A percentile compares a stretch with the other conserved stretches of the same genome.
Conservation (phyloP, 2,113 vertebrate genomes). For the Spea bombifrons region DNA sequence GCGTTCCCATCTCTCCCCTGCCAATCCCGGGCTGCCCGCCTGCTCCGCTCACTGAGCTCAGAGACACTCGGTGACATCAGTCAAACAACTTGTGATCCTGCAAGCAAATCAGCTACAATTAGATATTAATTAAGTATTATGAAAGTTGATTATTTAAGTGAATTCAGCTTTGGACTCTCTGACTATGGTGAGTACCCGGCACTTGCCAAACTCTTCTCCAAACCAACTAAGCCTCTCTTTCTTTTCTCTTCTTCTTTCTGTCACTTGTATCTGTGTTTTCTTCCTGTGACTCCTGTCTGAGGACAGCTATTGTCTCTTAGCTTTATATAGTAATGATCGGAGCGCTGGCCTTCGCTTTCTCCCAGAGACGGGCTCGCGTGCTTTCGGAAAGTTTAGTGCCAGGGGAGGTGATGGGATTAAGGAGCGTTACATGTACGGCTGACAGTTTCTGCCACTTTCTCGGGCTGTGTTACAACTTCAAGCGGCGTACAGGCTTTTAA, state of each 20-base stretch:
- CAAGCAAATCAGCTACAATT: slow-evolving; percentile 70
- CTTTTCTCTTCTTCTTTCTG: neutral
- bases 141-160: slow-evolving; percentile 99
- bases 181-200: slow-evolving; percentile 89
- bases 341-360: neutral
- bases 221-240: neutral
- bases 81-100: slow-evolving; percentile 71
- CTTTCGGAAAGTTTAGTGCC: slow-evolving; percentile 18
- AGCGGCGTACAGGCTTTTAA: too few relatives aligned
- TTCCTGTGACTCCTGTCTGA: slow-evolving; percentile 24
- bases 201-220: slow-evolving; percentile 1
- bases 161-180: slow-evolving; percentile 98
- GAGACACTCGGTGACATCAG: slow-evolving; percentile 70
- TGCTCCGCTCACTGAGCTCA: slow-evolving; percentile 49
- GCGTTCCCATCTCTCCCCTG: slow-evolving; percentile 75
- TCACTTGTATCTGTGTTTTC: slow-evolving; percentile 6
- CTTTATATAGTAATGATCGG: neutral
- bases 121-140: slow-evolving; percentile 87
- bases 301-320: slow-evolving; percentile 21
- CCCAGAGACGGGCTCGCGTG: neutral
- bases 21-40: slow-evolving; percentile 70
- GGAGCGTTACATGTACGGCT: neutral
- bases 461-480: neutral
- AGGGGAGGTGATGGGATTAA: neutral
- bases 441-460: neutral